Conservation (phyloP, 2,113 vertebrate genomes). For the Fulica atra region DNA sequence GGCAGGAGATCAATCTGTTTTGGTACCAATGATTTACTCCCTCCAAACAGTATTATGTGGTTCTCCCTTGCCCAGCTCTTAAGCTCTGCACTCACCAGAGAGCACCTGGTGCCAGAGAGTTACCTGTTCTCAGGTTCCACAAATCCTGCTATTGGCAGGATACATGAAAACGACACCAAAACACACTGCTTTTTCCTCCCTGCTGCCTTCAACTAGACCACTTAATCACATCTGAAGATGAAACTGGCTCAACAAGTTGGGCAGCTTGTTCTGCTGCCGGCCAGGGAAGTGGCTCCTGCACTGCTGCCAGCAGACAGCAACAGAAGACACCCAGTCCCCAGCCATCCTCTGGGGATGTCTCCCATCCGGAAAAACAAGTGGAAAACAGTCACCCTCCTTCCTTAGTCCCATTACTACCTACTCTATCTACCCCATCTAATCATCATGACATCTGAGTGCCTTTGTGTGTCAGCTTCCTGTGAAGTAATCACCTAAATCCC, state of each 20-base stretch:
- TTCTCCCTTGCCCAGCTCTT: neutral
- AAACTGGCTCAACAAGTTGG: constrained; percentile 50
- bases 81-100: neutral
- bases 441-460: constrained; percentile 46
- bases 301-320: neutral
- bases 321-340: neutral
- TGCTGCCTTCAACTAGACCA: neutral
- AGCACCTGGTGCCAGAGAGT: neutral
- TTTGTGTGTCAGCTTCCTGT: constrained; percentile 56
- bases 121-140: neutral
- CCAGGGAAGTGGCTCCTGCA: neutral
- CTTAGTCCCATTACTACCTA: constrained; percentile 20
- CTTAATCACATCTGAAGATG: neutral
- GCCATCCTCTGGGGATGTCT: neutral
- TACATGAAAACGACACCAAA: neutral
- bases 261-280: neutral
- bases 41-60: neutral
- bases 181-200: neutral
- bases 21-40: neutral
- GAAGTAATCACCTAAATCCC: constrained; percentile 52
- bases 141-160: neutral
- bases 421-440: constrained; percentile 47
- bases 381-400: neutral
- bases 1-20: neutral
- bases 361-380: neutral